A percentile compares a stretch with the other conserved stretches of the same genome.
phyloP scores from a whole-genome alignment of 2,113 vertebrate species.

The Anarhynchus alexandrinus region DNA sequence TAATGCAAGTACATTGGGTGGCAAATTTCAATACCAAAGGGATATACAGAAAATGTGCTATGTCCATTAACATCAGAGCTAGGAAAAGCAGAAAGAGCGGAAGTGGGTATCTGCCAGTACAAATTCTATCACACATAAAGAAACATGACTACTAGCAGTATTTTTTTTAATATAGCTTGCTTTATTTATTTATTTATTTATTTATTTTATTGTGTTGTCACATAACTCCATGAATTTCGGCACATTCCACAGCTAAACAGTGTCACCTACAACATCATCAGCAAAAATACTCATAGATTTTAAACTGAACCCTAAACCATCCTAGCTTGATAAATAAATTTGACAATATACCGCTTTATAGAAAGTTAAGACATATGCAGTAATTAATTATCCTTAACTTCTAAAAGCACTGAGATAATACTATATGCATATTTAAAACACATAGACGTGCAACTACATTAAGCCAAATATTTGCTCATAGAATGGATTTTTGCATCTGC shows the following conservation, averaged over 20 bases:
- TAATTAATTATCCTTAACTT: background rate
- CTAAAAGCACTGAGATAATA: background rate
- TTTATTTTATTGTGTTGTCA: background rate
- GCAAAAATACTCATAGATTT: background rate
- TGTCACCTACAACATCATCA: background rate
- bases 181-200: background rate
- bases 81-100: background rate
- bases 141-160: accelerated
- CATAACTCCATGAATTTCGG: background rate
- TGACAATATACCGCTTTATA: background rate
- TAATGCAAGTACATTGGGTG: background rate
- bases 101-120: background rate
- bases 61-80: background rate
- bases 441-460: background rate
- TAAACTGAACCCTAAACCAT: background rate
- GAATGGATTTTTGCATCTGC: background rate
- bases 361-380: background rate
- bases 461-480: background rate
- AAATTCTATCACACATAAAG: background rate
- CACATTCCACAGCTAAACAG: background rate
- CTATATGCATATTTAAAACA: background rate
- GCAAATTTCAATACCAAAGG: background rate
- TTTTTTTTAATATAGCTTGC: background rate
- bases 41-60: background rate
- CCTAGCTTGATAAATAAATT: background rate